Evolutionary conservation across 2,113 vertebrate species (phyloP).

Genomic region (Melanerpes aurifrons): DNA sequence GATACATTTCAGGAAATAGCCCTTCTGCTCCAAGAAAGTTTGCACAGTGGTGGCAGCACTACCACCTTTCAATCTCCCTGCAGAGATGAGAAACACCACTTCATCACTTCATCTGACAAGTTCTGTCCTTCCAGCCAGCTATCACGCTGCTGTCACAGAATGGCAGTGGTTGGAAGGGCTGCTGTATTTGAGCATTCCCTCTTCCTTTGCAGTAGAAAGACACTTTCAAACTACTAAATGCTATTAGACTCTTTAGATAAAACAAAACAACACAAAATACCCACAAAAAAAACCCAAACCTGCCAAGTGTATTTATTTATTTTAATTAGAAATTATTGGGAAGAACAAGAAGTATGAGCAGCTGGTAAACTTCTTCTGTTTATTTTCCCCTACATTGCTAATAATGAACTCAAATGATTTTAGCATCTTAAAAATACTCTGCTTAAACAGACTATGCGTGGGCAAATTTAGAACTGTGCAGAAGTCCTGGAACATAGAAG

Average conservation of each 20-base stretch:
- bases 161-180: background rate
- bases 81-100: background rate
- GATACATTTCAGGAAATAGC: too few relatives aligned
- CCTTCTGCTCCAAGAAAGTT: too few relatives aligned
- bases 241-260: background rate
- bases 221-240: background rate
- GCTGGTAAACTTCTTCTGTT: conserved; percentile 40
- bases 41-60: background rate
- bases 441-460: conserved; percentile 2
- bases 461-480: conserved; percentile 36
- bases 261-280: background rate
- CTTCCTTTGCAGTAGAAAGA: background rate
- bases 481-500: conserved; percentile 23
- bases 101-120: too few relatives aligned
- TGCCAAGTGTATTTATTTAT: conserved; percentile 29
- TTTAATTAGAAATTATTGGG: conserved; percentile 29
- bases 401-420: conserved; percentile 39
- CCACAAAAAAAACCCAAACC: background rate
- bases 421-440: conserved; percentile 44
- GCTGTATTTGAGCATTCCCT: background rate
- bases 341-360: conserved; percentile 32
- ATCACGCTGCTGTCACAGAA: background rate
- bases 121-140: too few relatives aligned
- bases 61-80: background rate
- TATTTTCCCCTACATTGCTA: conserved; percentile 35